Base-by-base conservation (phyloP, 2,113 vertebrate species). In the Cercopithecus mona region DNA sequence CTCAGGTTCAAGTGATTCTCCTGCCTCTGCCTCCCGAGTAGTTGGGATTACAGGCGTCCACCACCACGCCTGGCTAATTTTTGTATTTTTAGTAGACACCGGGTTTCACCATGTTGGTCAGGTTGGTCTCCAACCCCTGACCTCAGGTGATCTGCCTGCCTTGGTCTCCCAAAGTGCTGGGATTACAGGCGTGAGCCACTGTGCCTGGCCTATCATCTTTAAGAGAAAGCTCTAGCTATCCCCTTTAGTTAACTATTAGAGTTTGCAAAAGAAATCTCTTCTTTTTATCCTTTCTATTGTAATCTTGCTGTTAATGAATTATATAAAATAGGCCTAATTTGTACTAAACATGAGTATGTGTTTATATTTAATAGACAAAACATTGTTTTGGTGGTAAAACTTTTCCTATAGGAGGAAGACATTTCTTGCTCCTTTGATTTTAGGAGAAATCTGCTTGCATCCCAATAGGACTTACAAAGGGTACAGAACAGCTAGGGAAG, bases 361-460 rank as follows among this genome's bases (percentile, higher is more conserved):
- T 61, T 40, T 86, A 43, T 52, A 81, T 66, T 94, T 85, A 97
- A 92, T 70, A 81, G 10, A 2, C 11, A 57, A 78, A 93, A 73
- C 38, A 55, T 76, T 92, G 66, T 85, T 73, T 84, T 75, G 70
- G 35, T 87, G 68, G 52, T 64, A 68, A 45, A 91, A 92, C 50
- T 73, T 81, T 68, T 79, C 40, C 35, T 48, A 14, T 48, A 64
- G 40, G 72, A 89, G 30, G 25, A 78, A 96, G 64, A 20, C 35
- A 82, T 79, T 84, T 88, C 64, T 92, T 55, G 59, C 7, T 82
- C 11, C 32, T 83, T 82, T 81, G 40, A 73, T 66, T 91, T 73
- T 68, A 85, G 93, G 59, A 93, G 91, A 95, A 70, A 88, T 52
- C 78, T 86, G 11, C 38, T 20, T 85, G 83, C 14, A 86, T 61